Evolutionary conservation across 2,797 vertebrate genomes (phyloP).

Genomic region (Mallotus villosus): DNA sequence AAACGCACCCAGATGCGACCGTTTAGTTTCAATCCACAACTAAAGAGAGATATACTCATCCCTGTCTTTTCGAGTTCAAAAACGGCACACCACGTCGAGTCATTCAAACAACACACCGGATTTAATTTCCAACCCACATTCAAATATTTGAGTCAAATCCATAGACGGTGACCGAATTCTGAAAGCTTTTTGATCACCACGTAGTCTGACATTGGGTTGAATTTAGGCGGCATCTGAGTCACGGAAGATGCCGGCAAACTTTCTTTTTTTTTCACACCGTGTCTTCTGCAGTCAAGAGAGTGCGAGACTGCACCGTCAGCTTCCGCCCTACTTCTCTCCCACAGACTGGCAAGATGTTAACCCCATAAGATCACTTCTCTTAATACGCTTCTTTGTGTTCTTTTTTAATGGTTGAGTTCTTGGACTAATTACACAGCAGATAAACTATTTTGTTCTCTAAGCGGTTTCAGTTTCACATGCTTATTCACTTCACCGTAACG

Average conservation of each 20-base stretch:
- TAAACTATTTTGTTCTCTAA: neutral
- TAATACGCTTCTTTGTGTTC: neutral
- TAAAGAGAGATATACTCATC: conserved; percentile 18
- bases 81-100: conserved; percentile 25
- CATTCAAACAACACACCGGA: conserved; percentile 32
- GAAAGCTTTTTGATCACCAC: neutral
- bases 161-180: neutral
- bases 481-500: conserved; percentile 24
- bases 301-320: conserved; percentile 45
- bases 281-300: conserved; percentile 23
- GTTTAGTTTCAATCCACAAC: neutral
- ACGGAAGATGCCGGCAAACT: conserved; percentile 19
- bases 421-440: neutral
- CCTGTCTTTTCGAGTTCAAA: conserved; percentile 1
- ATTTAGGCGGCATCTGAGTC: conserved; percentile 17
- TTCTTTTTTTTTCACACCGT: conserved; percentile 3
- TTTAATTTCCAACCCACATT: conserved; percentile 32
- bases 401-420: neutral
- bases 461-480: conserved; percentile 17
- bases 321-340: conserved; percentile 39
- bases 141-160: conserved; percentile 9
- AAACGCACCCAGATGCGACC: neutral
- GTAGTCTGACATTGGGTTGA: neutral
- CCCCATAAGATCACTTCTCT: conserved; percentile 6
- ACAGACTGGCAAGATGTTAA: conserved; percentile 27